Conservation (phyloP, 2,797 vertebrate genomes). For the Anguilla pacifica region DNA sequence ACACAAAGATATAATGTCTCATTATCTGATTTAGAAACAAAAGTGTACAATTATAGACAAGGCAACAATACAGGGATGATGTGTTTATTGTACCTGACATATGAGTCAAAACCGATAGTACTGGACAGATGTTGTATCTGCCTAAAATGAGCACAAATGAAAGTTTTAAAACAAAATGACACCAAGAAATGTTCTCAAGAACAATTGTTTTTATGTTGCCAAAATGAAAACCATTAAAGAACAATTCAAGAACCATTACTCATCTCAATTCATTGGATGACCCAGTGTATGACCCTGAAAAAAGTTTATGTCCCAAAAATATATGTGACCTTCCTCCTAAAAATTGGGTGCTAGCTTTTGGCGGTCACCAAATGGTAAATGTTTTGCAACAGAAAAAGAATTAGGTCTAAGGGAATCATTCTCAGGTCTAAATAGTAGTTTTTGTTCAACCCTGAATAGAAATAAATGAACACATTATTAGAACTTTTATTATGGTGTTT, state of each 20-base stretch:
- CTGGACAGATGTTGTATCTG: neutral
- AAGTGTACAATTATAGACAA: neutral
- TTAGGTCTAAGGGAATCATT: neutral
- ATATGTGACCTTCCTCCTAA: neutral
- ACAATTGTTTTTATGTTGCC: neutral
- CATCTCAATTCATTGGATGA: neutral
- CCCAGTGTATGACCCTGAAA: neutral
- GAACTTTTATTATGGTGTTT: neutral
- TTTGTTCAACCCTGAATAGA: neutral
- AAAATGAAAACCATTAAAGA: neutral
- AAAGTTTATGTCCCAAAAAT: neutral
- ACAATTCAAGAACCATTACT: neutral
- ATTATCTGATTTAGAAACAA: neutral
- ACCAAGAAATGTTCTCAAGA: neutral
- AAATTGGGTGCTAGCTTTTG: neutral
- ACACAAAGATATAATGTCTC: neutral
- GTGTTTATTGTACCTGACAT: neutral
- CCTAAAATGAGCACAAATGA: neutral
- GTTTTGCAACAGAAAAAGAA: neutral
- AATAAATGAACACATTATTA: neutral
- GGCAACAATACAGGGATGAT: neutral
- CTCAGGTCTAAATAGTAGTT: neutral
- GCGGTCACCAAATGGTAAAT: neutral
- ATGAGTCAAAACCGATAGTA: neutral
- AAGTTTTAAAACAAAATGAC: neutral